Percentiles rank a stretch among this genome's conserved stretches.
phyloP scores from a whole-genome alignment of 2,888 invertebrate genomes.

The Kryphioiulus occultus region DNA sequence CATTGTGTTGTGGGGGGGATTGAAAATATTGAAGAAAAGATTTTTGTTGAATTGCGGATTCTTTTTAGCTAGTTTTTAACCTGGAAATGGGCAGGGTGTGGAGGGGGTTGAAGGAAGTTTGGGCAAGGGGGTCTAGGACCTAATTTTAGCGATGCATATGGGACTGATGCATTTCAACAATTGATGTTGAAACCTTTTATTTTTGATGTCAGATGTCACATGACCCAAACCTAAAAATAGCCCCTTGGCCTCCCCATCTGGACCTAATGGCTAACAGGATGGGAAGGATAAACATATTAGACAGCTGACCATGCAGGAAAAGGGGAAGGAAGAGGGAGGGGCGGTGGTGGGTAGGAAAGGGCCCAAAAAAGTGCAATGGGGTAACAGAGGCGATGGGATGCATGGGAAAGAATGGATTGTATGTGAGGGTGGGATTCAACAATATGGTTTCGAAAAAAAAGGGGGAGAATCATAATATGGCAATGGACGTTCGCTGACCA shows the following conservation, averaged over 20 bases:
- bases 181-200: conserved; percentile 40
- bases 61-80: conserved; percentile 29
- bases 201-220: conserved; percentile 49
- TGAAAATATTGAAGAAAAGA: conserved; percentile 29
- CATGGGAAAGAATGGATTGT: conserved; percentile 27
- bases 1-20: conserved; percentile 8
- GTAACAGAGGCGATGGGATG: conserved; percentile 3
- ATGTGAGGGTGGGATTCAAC: conserved; percentile 26
- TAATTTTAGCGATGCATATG: conserved; percentile 41
- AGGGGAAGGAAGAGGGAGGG: conserved; percentile 26
- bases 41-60: neutral
- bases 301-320: conserved; percentile 48
- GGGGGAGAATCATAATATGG: conserved; percentile 13
- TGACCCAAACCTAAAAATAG: conserved; percentile 50
- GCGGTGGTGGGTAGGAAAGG: conserved; percentile 21
- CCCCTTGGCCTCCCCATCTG: conserved; percentile 46
- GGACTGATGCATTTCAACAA: conserved; percentile 44
- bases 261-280: conserved; percentile 47
- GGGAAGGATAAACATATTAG: conserved; percentile 50
- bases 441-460: conserved; percentile 29
- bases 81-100: conserved; percentile 35
- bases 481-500: conserved; percentile 1
- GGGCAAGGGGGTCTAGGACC: neutral
- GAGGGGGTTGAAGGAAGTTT: conserved; percentile 1
- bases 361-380: conserved; percentile 42